phyloP scores from a whole-genome alignment of 1,140 invertebrate species.

The Ips typographus region DNA sequence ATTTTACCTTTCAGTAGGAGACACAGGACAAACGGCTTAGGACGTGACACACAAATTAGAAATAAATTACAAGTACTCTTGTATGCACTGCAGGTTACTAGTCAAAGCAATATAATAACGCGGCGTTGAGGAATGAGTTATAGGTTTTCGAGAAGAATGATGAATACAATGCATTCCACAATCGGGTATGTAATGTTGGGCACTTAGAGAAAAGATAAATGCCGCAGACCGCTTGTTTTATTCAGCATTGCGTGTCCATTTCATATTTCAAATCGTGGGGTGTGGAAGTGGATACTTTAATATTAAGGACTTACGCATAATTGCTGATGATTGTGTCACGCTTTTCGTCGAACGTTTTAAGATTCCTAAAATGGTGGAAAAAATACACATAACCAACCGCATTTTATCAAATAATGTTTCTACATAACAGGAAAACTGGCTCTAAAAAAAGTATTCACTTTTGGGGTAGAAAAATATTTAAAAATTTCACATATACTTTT shows the following conservation, averaged over 20 bases:
- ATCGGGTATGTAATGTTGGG: slow-evolving; percentile 15
- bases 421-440: too few relatives aligned
- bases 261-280: slow-evolving; percentile 15
- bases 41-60: too few relatives aligned
- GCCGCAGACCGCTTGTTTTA: slow-evolving; percentile 15
- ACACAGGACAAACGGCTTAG: too few relatives aligned
- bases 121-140: slow-evolving; percentile 14
- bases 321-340: background rate
- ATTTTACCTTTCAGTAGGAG: too few relatives aligned
- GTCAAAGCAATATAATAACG: slow-evolving; percentile 2
- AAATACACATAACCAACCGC: too few relatives aligned
- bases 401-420: too few relatives aligned
- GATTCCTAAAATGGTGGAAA: too few relatives aligned
- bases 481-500: too few relatives aligned
- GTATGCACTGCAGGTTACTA: background rate
- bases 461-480: too few relatives aligned
- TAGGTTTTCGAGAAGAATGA: slow-evolving; percentile 8
- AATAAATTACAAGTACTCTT: too few relatives aligned
- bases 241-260: slow-evolving; percentile 14
- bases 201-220: slow-evolving; percentile 12
- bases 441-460: too few relatives aligned
- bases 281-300: slow-evolving; percentile 18
- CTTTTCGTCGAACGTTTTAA: too few relatives aligned
- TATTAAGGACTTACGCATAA: slow-evolving; percentile 15
- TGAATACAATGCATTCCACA: slow-evolving; percentile 16